Base-by-base conservation (phyloP, 2,797 vertebrate genomes). In the Tragelaphus oryx region DNA sequence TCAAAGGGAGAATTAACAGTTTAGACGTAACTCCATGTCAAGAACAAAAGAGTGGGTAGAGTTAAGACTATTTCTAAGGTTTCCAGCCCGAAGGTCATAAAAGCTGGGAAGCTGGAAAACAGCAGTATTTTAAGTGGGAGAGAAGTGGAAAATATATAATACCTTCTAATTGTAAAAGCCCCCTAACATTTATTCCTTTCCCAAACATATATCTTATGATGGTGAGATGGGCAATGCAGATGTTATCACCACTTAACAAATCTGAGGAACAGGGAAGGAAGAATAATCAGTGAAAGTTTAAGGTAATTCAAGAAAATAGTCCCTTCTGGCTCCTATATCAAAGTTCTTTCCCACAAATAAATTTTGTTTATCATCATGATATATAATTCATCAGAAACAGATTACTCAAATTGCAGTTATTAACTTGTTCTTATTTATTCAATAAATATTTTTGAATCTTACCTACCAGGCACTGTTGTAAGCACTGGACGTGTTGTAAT, bases 1-100 rank as follows among this genome's bases (percentile, higher is more conserved):
- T 94, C 90, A 81, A 92, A 94, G 71, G 78, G 93, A 94, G 87
- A 80, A 88, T 79, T 82, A 87, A 92, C 17, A 86, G 33, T 22
- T 82, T 57, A 74, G n/a, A 85, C 20, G 33, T 88, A 85, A 94
- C 24, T 92, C 85, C 82, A 76, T 1, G 28, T 79, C 60, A 82
- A 82, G 68, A 87, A 83, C 33, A 55, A 89, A 93, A 89, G 33
- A 76, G 7, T 44, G 30, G 14, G 14, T 4, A 65, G 8, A 91
- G 26, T 41, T 83, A 83, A 78, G 46, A 50, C 59, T 91, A 55
- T 90, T 84, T 92, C 87, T 71, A 60, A 88, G 28, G n/a, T n/a
- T 76, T 82, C 46, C 37, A 54, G 7, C 48, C 48, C n/a, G 1
- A 65, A 85, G 71, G 54, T 93, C 81, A 81, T 78, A 46, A 33